Evolutionary conservation across 2,113 vertebrate species (phyloP), one percentile per base, ranked within the genome.

Genomic region (Podarcis raffonei): DNA sequence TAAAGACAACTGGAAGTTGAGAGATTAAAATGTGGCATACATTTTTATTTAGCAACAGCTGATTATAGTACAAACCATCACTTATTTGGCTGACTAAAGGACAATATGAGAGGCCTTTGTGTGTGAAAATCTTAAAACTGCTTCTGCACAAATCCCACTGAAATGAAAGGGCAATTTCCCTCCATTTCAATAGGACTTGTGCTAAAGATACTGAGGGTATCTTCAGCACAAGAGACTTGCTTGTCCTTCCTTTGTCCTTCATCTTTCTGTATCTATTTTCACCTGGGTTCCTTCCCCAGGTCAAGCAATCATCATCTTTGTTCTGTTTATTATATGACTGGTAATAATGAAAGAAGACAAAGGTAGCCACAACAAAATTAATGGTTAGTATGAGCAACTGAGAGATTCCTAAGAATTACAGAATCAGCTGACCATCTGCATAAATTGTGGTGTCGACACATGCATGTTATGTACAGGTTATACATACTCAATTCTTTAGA

Each of bases 1-100:
- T 72, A 68, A 75, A 62, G 42, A 82, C 68, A 30, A 62, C 42
- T 13, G 18, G n/a, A 79, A 57, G 65, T 82, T 42, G n/a, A 79
- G 25, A 48, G 48, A 35, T 12, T 90, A 94, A 97, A 96, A 95
- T 5, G 48, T 83, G 85, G 74, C 66, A 76, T 92, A 92, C 22
- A 22, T 90, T 94, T 87, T 96, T 95, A 94, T 95, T 96, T 92
- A 95, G 86, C 83, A 15, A 94, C 78, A 91, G 89, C 92, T 88
- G 94, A 84, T 88, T 32, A 93, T 86, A 93, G 82, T 94, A 93
- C 87, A 94, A 95, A 95, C 30, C 2, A 86, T 79, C 82, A 93
- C 89, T 68, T 2, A n/a, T 85, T 86, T 87, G 85, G 87, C 53
- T 86, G 3, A 3, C 71, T 93, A 92, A 83, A 86, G 74, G 91